Conservation (phyloP, 2,113 vertebrate genomes). For the Rhodinocichla rosea region DNA sequence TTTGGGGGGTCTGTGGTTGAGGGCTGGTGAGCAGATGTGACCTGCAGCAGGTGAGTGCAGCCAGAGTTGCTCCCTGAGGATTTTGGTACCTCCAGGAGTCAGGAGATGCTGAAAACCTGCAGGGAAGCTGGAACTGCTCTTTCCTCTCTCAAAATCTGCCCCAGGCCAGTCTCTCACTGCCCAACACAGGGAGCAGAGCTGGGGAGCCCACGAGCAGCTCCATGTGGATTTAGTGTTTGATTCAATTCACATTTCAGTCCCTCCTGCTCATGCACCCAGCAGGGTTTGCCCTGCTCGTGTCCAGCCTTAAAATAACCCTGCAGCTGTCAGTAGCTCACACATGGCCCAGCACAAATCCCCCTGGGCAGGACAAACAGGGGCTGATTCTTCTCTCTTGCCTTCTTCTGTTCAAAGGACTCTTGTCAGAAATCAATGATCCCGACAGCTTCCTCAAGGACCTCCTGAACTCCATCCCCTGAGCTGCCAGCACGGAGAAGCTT, state of each 20-base stretch:
- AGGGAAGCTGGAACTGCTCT: neutral
- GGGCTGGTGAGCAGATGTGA: neutral
- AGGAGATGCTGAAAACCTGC: neutral
- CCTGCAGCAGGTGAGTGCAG: neutral
- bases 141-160: neutral
- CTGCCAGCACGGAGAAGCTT: neutral
- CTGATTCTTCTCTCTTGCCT: neutral
- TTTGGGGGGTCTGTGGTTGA: fast-evolving
- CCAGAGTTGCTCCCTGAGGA: fast-evolving
- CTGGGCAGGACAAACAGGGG: neutral
- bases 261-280: neutral
- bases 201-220: neutral
- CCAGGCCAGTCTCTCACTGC: fast-evolving
- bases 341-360: neutral
- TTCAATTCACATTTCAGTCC: neutral
- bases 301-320: neutral
- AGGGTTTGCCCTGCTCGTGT: neutral
- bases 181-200: neutral
- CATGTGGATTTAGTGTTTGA: neutral
- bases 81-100: neutral
- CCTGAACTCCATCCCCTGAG: conserved; percentile 94
- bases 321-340: neutral
- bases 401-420: conserved; percentile 78
- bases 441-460: conserved; percentile 94
- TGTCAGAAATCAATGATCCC: conserved; percentile 88